These are phyloP conservation scores for Lucifuga dentata DNA, from an alignment of 2,113 vertebrate genomes.

Conservation along the genomic window DNA sequence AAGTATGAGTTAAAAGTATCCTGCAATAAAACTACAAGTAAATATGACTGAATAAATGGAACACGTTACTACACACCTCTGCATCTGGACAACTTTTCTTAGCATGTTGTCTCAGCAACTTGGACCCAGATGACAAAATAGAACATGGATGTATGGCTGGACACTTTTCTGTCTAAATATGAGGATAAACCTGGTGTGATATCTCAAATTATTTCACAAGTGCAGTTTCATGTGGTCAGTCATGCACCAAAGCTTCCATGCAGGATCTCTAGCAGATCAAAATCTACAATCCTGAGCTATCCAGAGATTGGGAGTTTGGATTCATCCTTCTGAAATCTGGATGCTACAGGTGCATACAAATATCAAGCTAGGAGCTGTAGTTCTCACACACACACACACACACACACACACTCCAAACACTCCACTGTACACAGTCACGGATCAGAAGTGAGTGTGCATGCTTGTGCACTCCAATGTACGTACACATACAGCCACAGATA, in stretches of 20 bases:
- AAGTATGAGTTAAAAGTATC: too few species aligned
- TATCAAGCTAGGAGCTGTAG: not conserved
- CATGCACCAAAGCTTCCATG: not conserved
- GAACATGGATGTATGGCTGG: too few species aligned
- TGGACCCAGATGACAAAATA: too few species aligned
- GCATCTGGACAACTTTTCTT: too few species aligned
- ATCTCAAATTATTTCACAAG: not conserved
- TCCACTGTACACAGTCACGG: not conserved
- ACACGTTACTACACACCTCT: too few species aligned
- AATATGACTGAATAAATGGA: too few species aligned
- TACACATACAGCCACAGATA: conserved; percentile 4
- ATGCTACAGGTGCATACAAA: conserved; percentile 24
- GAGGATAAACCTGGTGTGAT: not conserved
- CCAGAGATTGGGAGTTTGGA: not conserved
- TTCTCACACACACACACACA: not conserved
- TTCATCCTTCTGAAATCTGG: conserved; percentile 4
- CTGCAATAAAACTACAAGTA: too few species aligned
- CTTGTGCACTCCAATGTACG: not conserved
- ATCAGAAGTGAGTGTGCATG: conserved; percentile 2
- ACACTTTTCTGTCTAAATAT: too few species aligned
- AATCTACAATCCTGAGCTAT: too few species aligned
- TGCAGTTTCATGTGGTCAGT: conserved; percentile 4
- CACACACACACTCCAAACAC: not conserved
- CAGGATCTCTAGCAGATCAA: not conserved
- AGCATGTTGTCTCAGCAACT: too few species aligned